Conservation (phyloP, 2,113 vertebrate genomes). For the Turnix velox region DNA sequence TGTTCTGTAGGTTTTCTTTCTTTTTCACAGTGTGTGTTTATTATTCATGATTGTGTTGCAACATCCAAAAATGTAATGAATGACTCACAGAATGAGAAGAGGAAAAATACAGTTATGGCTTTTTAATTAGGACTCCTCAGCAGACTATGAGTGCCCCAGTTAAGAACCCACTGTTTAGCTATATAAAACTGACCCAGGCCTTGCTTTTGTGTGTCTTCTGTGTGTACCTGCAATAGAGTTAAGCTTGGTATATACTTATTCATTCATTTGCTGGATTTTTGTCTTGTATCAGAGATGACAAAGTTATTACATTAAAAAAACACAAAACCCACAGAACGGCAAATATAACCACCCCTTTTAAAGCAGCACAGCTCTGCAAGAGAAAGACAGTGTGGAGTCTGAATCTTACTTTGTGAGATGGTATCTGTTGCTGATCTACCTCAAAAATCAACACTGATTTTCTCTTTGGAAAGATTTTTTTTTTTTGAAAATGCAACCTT, state of each 20-base stretch:
- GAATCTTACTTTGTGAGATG: neutral
- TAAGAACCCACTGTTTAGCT: neutral
- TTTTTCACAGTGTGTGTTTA: neutral
- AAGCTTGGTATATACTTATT: neutral
- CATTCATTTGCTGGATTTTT: neutral
- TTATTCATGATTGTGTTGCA: slow-evolving; percentile 44
- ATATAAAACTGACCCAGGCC: neutral
- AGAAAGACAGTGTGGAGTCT: neutral
- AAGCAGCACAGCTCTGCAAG: neutral
- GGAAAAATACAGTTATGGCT: neutral
- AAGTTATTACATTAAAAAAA: neutral
- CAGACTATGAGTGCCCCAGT: neutral
- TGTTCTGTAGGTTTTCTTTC: neutral
- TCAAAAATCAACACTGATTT: neutral
- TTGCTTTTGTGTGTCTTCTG: neutral
- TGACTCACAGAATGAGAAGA: slow-evolving; percentile 14
- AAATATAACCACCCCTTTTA: neutral
- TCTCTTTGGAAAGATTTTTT: neutral
- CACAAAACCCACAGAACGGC: neutral
- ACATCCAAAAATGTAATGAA: slow-evolving; percentile 10
- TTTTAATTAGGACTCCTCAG: neutral
- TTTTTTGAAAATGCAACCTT: neutral
- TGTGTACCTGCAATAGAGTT: neutral
- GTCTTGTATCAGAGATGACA: neutral
- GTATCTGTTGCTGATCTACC: neutral